Base-by-base conservation (phyloP, 2,113 vertebrate species). In the Eudyptes chrysolophus region DNA sequence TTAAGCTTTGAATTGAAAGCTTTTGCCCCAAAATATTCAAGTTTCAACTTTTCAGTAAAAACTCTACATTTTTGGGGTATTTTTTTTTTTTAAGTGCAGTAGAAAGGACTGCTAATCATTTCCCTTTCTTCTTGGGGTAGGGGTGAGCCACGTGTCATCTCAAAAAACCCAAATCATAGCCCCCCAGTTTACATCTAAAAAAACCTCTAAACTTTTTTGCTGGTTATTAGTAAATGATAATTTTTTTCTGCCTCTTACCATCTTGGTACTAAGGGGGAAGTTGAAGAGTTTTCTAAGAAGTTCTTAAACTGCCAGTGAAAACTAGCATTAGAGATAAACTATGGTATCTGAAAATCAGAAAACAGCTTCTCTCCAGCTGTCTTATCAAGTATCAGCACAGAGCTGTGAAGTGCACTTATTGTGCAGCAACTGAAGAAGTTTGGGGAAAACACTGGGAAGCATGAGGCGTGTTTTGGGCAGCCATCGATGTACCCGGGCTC, bases 281-380 rank as follows among this genome's bases (percentile, higher is more conserved):
- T 32, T 69, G 64, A 96, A 92, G 69, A 75, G 76, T 93, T 97
- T 97, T 97, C 90, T 94, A 96, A 87, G 84, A 97, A 97, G 57
- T 95, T 80, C 92, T 94, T 94, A 78, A 94, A 95, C 88, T 81
- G 90, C 65, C 88, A 94, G 29, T 69, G 79, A 94, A 96, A 96
- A 88, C 75, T 30, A 95, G 17, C 76, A 84, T 84, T 78, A 83
- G 79, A 96, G 94, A 96, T 93, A 92, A 97, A 93, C 72, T 52
- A 64, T 0, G 0, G 21, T 95, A 97, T 96, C 93, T 76, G 85
- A 75, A 87, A 95, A 97, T 96, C 94, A 93, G 96, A 95, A 94
- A 96, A 94, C 86, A 96, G 85, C 92, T 96, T 96, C 80, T 94
- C 79, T 90, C 84, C 83, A 69, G 72, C 89, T 92, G 87, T 71